Conservation (phyloP, 1,140 invertebrate genomes). For the Calosoma granatense region DNA sequence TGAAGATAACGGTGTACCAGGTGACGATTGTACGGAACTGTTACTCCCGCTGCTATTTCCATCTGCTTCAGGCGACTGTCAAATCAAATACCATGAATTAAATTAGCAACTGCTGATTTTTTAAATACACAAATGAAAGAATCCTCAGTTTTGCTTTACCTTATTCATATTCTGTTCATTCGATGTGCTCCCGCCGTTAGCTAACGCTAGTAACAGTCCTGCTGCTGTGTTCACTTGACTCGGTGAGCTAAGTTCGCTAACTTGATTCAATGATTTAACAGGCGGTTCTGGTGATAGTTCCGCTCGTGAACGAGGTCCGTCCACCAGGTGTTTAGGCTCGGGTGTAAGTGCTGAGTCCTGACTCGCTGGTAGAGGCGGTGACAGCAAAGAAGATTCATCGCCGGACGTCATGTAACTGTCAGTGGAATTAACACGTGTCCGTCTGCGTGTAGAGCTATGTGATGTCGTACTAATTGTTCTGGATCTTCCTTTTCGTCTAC, state of each 20-base stretch:
- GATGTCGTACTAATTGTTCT: slow-evolving; percentile 46
- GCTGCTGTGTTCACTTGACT: slow-evolving; percentile 35
- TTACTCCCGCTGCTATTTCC: slow-evolving; percentile 37
- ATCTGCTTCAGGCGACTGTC: background rate
- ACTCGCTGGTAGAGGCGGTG: slow-evolving; percentile 32
- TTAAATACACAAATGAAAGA: background rate
- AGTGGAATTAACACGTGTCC: slow-evolving; percentile 56
- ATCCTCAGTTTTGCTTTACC: too few relatives aligned
- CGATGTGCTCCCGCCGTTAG: slow-evolving; percentile 37
- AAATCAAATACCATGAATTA: slow-evolving; percentile 17
- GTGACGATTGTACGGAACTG: slow-evolving; percentile 39
- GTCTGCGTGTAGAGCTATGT: slow-evolving; percentile 37
- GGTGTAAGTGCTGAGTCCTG: background rate
- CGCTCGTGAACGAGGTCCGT: background rate
- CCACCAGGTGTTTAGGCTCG: background rate
- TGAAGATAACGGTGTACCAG: slow-evolving; percentile 50
- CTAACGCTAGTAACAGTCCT: slow-evolving; percentile 46
- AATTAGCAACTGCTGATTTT: background rate
- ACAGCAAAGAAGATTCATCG: slow-evolving; percentile 46
- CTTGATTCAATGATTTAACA: background rate
- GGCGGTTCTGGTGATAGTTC: background rate
- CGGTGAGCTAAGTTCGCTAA: background rate
- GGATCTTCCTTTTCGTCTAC: slow-evolving; percentile 51
- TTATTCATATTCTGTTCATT: slow-evolving; percentile 7
- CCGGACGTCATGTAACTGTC: slow-evolving; percentile 61